Evolutionary conservation across 2,888 invertebrate genomes (phyloP).

Genomic region (Adelognathus sp.): DNA sequence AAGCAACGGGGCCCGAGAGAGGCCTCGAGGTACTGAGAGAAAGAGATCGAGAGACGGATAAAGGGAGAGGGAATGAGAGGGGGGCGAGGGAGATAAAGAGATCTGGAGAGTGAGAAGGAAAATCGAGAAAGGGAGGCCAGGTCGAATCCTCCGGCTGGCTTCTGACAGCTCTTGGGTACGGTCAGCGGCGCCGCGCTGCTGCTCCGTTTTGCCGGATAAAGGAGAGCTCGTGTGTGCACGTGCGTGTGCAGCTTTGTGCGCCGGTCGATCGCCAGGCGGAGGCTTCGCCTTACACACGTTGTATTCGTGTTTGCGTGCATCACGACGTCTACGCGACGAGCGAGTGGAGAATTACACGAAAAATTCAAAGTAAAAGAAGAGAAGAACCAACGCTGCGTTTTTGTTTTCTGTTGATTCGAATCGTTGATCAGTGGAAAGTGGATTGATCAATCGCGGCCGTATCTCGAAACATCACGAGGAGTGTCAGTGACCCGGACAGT

Average conservation of each 20-base stretch:
- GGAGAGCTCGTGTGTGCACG: constrained; percentile 53
- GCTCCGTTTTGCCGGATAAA: background rate
- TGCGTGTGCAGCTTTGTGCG: constrained; percentile 61
- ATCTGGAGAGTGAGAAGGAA: background rate
- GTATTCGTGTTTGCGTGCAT: background rate
- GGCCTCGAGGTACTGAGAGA: background rate
- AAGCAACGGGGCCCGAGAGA: constrained; percentile 31
- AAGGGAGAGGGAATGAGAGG: too few species aligned
- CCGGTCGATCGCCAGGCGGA: constrained; percentile 62
- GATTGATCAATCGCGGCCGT: background rate
- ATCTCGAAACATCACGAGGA: background rate
- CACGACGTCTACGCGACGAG: background rate
- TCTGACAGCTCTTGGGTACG: constrained; percentile 28
- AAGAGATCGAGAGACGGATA: background rate
- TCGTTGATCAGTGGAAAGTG: background rate
- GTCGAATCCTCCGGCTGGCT: constrained; percentile 52
- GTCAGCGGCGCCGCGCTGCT: constrained; percentile 17
- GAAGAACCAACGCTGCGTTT: background rate
- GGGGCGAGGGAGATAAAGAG: too few species aligned
- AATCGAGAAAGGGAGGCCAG: constrained; percentile 48
- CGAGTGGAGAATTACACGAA: background rate
- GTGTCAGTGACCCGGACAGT: constrained; percentile 7
- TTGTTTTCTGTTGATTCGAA: too few species aligned
- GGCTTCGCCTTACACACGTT: constrained; percentile 14
- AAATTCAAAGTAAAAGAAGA: background rate